phyloP scores from a whole-genome alignment of 2,797 vertebrate species.

The Telmatherina bonti region DNA sequence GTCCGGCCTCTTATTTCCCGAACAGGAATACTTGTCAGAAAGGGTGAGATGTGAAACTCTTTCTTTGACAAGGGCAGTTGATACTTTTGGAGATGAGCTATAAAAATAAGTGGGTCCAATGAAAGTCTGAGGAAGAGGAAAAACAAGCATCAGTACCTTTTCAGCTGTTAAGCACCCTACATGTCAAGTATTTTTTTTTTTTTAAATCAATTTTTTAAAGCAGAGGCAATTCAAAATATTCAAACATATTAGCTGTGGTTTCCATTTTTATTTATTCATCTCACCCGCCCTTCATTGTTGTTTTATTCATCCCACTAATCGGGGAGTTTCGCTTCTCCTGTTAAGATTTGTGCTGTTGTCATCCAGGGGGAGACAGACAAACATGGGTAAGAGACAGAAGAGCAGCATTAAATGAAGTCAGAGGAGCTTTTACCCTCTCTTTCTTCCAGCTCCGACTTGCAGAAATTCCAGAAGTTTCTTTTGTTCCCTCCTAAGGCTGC shows the following conservation, averaged over 20 bases:
- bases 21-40: conserved; percentile 59
- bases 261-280: conserved; percentile 11
- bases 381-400: conserved; percentile 19
- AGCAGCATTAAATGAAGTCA: conserved; percentile 24
- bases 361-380: conserved; percentile 12
- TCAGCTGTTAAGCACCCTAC: background rate
- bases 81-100: conserved; percentile 47
- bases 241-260: conserved; percentile 1
- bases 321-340: conserved; percentile 20
- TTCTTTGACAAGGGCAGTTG: conserved; percentile 46
- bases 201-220: background rate
- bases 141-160: conserved; percentile 27
- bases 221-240: background rate
- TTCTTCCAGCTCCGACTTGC: conserved; percentile 13
- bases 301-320: conserved; percentile 24
- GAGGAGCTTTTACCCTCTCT: conserved; percentile 9
- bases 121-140: conserved; percentile 46
- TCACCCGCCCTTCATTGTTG: conserved; percentile 11
- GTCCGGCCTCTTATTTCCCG: conserved; percentile 62
- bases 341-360: conserved; percentile 24
- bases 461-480: background rate
- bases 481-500: too few species aligned
- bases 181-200: background rate
- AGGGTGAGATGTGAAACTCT: conserved; percentile 34
- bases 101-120: conserved; percentile 66